A percentile compares a stretch with the other conserved stretches of the same genome.
Evolutionary conservation across 2,888 invertebrate genomes (phyloP).

Genomic region (Drosophila meridionalis): DNA sequence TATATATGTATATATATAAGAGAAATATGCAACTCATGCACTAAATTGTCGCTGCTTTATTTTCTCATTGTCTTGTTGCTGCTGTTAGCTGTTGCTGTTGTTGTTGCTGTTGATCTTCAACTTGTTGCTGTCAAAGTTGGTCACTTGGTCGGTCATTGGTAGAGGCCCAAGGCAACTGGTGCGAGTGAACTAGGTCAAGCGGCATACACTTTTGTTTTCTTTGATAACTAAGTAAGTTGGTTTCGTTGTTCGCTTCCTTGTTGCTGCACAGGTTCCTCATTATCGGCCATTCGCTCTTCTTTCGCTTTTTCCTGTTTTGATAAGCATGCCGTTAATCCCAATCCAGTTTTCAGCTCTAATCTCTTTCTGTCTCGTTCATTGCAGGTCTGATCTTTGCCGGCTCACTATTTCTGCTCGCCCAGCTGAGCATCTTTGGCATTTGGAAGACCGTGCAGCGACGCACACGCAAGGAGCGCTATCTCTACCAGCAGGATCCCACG

Average conservation of each 20-base stretch:
- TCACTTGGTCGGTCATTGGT: conserved; percentile 67
- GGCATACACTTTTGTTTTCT: conserved; percentile 79
- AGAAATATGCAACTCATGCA: conserved; percentile 77
- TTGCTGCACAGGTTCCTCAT: conserved; percentile 43
- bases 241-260: conserved; percentile 53
- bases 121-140: conserved; percentile 79
- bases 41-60: conserved; percentile 80
- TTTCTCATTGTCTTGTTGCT: conserved; percentile 66
- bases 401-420: conserved; percentile 93
- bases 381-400: conserved; percentile 93
- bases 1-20: neutral
- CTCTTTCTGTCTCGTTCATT: neutral
- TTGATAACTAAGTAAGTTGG: conserved; percentile 68
- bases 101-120: conserved; percentile 70
- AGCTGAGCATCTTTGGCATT: conserved; percentile 93
- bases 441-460: conserved; percentile 88
- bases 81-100: conserved; percentile 11
- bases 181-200: conserved; percentile 69
- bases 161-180: conserved; percentile 25
- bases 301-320: conserved; percentile 40
- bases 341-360: conserved; percentile 8
- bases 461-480: conserved; percentile 82
- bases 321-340: conserved; percentile 36
- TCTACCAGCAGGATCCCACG: conserved; percentile 82
- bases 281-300: conserved; percentile 26